Base-by-base conservation (phyloP, 35 echinoderm and acorn worm species). In the Ophiothrix spiculata region DNA sequence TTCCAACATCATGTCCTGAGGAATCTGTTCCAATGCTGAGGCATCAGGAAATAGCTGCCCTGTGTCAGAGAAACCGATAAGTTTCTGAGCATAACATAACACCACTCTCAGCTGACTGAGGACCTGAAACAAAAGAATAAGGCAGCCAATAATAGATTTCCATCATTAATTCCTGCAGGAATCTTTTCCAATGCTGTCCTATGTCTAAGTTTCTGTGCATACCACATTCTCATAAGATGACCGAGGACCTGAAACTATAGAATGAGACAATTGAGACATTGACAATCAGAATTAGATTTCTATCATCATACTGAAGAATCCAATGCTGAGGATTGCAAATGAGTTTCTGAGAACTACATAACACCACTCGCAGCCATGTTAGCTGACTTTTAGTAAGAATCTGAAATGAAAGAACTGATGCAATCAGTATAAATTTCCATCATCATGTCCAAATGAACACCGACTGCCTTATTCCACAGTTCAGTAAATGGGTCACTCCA, bases 321-420 rank as follows among this genome's bases (percentile, higher is more conserved):
- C 56, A 83, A 36, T 23, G 54, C 45, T 38, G 89, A 39, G 16
- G 87, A 79, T 56, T 85, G 39, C 84, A 87, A 28, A 99, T 69
- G 28, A 99, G 38, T 37, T 93, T 94, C 84, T 99, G 92, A 38
- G 92, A 92, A 40, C 91, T 91, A 37, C 86, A 79, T 14, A 99
- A 87, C 13, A 99, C 85, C 54, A 94, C 82, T 45, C 91, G 75
- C 75, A 99, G 56, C 78, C n/a, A n/a, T n/a, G n/a, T n/a, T n/a
- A n/a, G n/a, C n/a, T n/a, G n/a, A n/a, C n/a, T n/a, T n/a, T n/a
- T n/a, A n/a, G n/a, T n/a, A n/a, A n/a, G n/a, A n/a, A n/a, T n/a
- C n/a, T n/a, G n/a, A n/a, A n/a, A n/a, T n/a, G n/a, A n/a, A n/a
- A n/a, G n/a, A n/a, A n/a, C n/a, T n/a, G n/a, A n/a, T n/a, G n/a